These are phyloP conservation scores for Cydia splendana DNA, from an alignment of 1,140 invertebrate species.

Conservation along the genomic window DNA sequence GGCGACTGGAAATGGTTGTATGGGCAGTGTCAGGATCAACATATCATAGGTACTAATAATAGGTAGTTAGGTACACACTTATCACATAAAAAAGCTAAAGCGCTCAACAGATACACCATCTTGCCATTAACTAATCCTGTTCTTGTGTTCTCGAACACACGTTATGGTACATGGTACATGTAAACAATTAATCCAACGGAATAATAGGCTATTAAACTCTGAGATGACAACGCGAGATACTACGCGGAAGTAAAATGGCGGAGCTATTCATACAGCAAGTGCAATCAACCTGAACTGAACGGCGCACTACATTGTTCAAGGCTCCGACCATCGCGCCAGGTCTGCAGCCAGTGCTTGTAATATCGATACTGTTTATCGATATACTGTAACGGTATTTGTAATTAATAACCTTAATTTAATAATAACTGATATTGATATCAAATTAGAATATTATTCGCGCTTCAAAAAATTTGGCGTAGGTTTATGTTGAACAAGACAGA, in stretches of 20 bases:
- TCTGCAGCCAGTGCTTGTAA: constrained; percentile 1
- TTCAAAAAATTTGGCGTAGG: too few species aligned
- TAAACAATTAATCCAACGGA: constrained; percentile 34
- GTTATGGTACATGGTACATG: neutral
- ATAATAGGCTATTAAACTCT: constrained; percentile 57
- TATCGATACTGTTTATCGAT: neutral
- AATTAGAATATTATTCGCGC: too few species aligned
- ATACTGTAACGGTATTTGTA: constrained; percentile 55
- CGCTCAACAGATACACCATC: neutral
- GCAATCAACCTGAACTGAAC: constrained; percentile 67
- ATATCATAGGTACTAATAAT: too few species aligned
- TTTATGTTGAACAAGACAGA: too few species aligned
- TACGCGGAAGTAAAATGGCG: constrained; percentile 58
- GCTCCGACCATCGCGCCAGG: constrained; percentile 36
- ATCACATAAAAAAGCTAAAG: too few species aligned
- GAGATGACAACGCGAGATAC: constrained; percentile 41
- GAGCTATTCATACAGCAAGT: constrained; percentile 63
- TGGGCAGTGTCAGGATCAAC: too few species aligned
- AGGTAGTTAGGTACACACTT: too few species aligned
- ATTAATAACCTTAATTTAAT: constrained; percentile 53
- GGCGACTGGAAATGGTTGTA: too few species aligned
- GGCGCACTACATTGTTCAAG: constrained; percentile 66
- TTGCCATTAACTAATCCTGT: neutral
- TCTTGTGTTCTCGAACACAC: neutral
- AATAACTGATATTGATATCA: neutral